Base-by-base conservation (phyloP, 1,140 invertebrate species). In the Drosophila nigromelanica region DNA sequence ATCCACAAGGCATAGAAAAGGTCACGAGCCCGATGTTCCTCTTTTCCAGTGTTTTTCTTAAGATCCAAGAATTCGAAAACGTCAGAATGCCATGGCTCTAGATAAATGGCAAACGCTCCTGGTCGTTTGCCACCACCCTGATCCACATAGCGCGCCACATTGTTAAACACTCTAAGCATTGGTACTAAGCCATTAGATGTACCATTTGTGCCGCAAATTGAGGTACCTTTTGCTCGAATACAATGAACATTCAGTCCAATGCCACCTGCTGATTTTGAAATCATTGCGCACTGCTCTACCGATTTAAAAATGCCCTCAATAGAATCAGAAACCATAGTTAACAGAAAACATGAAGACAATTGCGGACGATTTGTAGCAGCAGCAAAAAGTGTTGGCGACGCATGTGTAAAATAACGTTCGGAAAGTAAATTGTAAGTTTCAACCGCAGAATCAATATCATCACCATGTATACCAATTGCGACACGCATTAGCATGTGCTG, bases 401-500 rank as follows among this genome's bases (percentile, higher is more conserved):
- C 98, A 93, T 99, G 99, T 1, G 98, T 99, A 90, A 99, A 99
- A 94, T 97, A 99, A 86, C 96, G 96, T 90, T 99, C 97, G 0
- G 98, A 99, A 68, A 99, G 93, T 42, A 97, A 94, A 92, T 99
- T 98, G 91, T 99, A 99, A 0, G 99, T 99, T 93, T 99, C 97
- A 78, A 99, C 98, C 21, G 96, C 98, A 27, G 95, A 93, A 76
- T 98, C 96, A 61, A 99, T 97, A 90, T 99, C 96, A 74, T 98
- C 96, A 10, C 96, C 96, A 92, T 99, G 99, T 82, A 99, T 99
- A 12, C 98, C 99, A 70, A 99, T 96, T 21, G 99, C 93, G 11
- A 99, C 98, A 89, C 99, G 93, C 99, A 99, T 99, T 48, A 99
- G 92, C 98, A 99, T 98, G 70, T 99, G 98, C 89, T 99, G 99